Base-by-base conservation (phyloP, 2,888 invertebrate genomes). In the Lasioglossum calceatum region DNA sequence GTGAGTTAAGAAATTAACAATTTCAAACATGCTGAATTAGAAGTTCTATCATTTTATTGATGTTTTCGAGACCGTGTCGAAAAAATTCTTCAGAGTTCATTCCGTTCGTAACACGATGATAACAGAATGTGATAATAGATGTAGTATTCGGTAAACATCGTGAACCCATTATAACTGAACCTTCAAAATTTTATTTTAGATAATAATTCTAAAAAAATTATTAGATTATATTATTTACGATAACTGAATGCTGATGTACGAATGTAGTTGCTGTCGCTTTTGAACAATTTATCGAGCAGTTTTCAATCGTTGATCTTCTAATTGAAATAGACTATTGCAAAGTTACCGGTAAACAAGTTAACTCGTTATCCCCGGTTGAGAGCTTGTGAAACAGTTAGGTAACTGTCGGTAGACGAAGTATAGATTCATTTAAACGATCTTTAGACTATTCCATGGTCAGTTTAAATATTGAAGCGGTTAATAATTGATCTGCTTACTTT, bases 401-500 rank as follows among this genome's bases (percentile, higher is more conserved):
- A n/a, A 58, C 12, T n/a, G 58, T 12, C 58, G 58, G 1, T 54
- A 54, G 54, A 54, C 54, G 23, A 10, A 10, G n/a, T n/a, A n/a
- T 58, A 58, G n/a, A 58, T n/a, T 58, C 4, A 4, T 58, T 58
- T 58, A 58, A 58, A 54, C 54, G 54, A 54, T n/a, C 23, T 54
- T 3, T 54, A 54, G 54, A 54, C 23, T 54, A n/a, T n/a, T 3
- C 23, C 54, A 10, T 54, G 54, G 54, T 54, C 23, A n/a, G 23
- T 54, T 54, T n/a, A 54, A 54, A 54, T 54, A 54, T 54, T 23
- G n/a, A 54, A 32, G 61, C 27, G 27, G 27, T 61, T 61, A 27
- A 27, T 14, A 61, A 61, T 27, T 64, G 32, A 32, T 64, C 12
- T 7, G 64, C 32, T 71, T 87, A 94, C 94, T 89, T 92, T 91